Evolutionary conservation across 2,888 invertebrate genomes (phyloP).

Genomic region (Melangyna quadrimaculata): DNA sequence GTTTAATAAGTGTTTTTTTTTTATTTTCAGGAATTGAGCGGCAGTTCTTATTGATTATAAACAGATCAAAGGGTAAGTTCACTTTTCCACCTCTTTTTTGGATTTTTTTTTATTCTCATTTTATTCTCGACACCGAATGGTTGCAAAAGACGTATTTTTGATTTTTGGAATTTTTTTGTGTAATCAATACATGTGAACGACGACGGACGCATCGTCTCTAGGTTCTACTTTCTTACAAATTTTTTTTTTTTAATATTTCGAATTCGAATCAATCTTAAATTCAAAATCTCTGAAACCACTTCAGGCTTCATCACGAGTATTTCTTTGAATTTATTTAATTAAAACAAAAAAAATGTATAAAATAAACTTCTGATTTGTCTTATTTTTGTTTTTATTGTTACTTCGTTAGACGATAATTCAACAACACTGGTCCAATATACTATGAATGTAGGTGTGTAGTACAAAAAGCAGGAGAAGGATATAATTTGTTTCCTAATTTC

Average conservation of each 20-base stretch:
- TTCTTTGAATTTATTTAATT: background rate
- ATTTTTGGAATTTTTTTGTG: no score
- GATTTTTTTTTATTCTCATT: no score
- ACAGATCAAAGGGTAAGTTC: background rate
- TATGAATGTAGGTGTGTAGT: background rate
- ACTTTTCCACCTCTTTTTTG: no score
- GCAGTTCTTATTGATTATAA: background rate
- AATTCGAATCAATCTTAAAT: background rate
- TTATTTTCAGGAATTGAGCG: background rate
- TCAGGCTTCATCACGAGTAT: background rate
- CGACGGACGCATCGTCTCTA: no score
- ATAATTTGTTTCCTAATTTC: conserved; percentile 46
- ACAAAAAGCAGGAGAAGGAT: conserved; percentile 37
- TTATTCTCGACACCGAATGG: no score
- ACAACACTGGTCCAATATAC: conserved; percentile 17
- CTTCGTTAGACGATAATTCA: conserved; percentile 18
- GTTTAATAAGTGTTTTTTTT: background rate
- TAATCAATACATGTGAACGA: no score
- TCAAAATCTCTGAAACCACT: background rate
- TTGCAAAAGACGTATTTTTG: no score
- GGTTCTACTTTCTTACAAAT: no score
- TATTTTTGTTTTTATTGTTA: background rate
- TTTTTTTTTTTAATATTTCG: no score
- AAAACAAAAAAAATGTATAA: background rate
- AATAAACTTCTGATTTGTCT: background rate